Evolutionary conservation across 2,797 vertebrate species (phyloP).

Genomic region (Myripristis jacobus): DNA sequence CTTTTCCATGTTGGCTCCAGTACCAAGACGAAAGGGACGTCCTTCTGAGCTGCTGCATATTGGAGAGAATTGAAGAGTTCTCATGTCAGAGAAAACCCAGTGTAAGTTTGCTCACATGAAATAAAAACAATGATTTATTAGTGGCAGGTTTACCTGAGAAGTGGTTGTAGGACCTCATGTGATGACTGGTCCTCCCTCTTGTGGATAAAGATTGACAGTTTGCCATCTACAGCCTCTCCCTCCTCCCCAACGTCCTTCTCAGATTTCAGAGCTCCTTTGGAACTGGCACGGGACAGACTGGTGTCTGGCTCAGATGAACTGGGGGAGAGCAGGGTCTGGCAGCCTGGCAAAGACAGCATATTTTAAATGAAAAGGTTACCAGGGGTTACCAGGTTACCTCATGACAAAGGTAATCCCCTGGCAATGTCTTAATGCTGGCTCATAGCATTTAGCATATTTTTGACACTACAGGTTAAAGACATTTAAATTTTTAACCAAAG

Average conservation of each 20-base stretch:
- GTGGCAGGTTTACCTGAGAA: conserved; percentile 88
- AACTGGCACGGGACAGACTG: conserved; percentile 88
- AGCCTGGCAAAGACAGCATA: conserved; percentile 81
- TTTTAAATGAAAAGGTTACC: conserved; percentile 3
- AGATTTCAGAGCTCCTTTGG: conserved; percentile 93
- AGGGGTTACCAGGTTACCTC: background rate
- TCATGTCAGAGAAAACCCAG: conserved; percentile 19
- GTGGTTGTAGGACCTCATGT: conserved; percentile 96
- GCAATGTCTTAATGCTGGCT: background rate
- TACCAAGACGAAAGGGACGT: conserved; percentile 96
- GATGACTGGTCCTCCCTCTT: conserved; percentile 98
- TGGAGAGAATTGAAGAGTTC: conserved; percentile 26
- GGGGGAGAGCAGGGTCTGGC: conserved; percentile 97
- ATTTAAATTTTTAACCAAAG: conserved; percentile 2
- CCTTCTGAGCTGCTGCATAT: conserved; percentile 95
- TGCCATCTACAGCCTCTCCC: conserved; percentile 96
- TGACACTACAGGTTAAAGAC: background rate
- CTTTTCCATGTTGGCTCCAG: conserved; percentile 99
- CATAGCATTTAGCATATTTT: background rate
- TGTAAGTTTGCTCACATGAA: background rate
- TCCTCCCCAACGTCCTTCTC: conserved; percentile 95
- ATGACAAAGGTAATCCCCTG: background rate
- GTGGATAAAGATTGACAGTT: conserved; percentile 98
- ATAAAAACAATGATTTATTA: background rate
- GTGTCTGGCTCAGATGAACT: conserved; percentile 96